These are phyloP conservation scores for Tribolium castaneum DNA, from an alignment of 1,140 invertebrate genomes.

Conservation along the genomic window DNA sequence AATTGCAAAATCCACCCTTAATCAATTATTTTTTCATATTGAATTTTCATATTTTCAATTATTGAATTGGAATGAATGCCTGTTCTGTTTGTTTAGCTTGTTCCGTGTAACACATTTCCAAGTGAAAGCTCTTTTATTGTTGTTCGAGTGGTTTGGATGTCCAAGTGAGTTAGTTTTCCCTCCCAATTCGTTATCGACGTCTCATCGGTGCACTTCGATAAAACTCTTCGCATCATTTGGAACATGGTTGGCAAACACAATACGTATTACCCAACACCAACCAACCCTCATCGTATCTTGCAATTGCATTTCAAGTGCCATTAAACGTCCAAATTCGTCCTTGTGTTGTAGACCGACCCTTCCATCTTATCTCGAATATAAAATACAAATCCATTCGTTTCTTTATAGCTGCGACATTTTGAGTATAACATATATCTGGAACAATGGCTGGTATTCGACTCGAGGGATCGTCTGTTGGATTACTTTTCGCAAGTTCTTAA, in stretches of 20 bases:
- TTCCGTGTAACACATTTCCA: neutral
- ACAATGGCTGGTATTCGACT: conserved; percentile 22
- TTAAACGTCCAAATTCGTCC: neutral
- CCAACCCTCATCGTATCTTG: conserved; percentile 6
- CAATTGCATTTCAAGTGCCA: conserved; percentile 23
- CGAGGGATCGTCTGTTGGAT: conserved; percentile 18
- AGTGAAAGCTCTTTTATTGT: neutral
- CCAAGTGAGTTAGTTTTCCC: conserved; percentile 1
- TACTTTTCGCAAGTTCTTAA: conserved; percentile 33
- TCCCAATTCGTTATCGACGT: conserved; percentile 3
- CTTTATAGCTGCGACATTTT: conserved; percentile 26
- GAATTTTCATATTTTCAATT: too few relatives aligned
- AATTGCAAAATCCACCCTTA: too few relatives aligned
- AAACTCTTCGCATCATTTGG: neutral
- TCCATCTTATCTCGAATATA: conserved; percentile 15
- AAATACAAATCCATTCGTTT: conserved; percentile 32
- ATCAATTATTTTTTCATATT: too few relatives aligned
- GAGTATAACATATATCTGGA: conserved; percentile 19
- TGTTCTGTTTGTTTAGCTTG: neutral
- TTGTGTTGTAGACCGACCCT: neutral
- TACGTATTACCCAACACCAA: neutral
- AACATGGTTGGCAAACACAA: conserved; percentile 2
- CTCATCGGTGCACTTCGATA: conserved; percentile 23
- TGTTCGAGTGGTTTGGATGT: neutral
- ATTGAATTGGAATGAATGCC: too few relatives aligned